Base-by-base conservation (phyloP, 2,888 invertebrate genomes). In the Macrophya alboannulata region DNA sequence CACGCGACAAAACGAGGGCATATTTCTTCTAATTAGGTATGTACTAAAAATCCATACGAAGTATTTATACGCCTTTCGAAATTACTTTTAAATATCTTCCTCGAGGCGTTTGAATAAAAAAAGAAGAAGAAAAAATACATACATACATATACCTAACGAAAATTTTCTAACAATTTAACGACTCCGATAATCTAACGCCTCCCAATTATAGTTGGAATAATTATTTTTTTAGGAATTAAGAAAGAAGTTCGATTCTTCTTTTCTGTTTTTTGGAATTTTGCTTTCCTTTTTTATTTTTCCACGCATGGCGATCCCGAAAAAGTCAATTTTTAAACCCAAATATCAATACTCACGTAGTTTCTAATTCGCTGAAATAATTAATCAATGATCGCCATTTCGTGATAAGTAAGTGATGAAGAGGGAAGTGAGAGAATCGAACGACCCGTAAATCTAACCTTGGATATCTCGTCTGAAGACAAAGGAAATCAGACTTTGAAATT, bases 1-100 rank as follows among this genome's bases (percentile, higher is more conserved):
- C 25, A 76, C 77, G 51, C 31, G 51, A 77, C 51, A 55, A 55
- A 55, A 5, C 55, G 77, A 17, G 55, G 77, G 51, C 37, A 68
- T 51, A 17, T 77, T 31, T 77, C 17, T 31, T 25, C 31, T 51
- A 21, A 48, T 15, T 12, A 10, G 25, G 9, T 9, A 21, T 31
- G 1, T 8, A n/a, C 55, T 48, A 12, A 21, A 21, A 21, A 45
- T 48, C 8, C 5, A 0, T 43, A 21, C 43, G 15, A 72, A 15
- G 3, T 68, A 31, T 68, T 25, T 55, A 55, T 25, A 62, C 62
- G 21, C 10, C 12, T 31, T 62, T 62, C 12, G 4, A 68, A 45
- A 74, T 74, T 74, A 37, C 37, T 68, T 37, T 37, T 37, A 15
- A 68, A 68, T 37, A 68, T 17, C 12, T 15, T 68, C 37, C 68